Evolutionary conservation across 1,140 invertebrate genomes (phyloP), one percentile per base, ranked within the genome.

Genomic region (Sarcophaga peregrina): DNA sequence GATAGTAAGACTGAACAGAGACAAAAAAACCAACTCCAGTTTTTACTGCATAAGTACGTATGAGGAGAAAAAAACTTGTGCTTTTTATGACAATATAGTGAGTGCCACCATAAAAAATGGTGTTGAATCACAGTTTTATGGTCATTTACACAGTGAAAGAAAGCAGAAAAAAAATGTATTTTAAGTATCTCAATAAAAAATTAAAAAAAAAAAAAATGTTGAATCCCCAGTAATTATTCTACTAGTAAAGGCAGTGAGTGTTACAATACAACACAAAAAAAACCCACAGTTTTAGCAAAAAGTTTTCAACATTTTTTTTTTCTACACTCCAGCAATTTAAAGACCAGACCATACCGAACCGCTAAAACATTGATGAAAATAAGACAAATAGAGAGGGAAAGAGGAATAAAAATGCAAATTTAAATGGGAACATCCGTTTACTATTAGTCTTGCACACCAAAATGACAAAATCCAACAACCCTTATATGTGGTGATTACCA

Each of bases 401-500:
- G 73, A 74, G 52, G 9, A 76, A 17, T 25, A 15, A 48, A 78
- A 50, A 78, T 78, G 75, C 48, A 78, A 78, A 78, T 78, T 78
- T 78, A 50, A 78, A 78, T 78, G 25, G 75, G 75, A 78, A 78
- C 75, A 78, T 78, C 75, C 75, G 75, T 78, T 50, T 78, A 78
- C 75, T 78, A 78, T 78, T 78, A 78, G 75, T 78, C 75, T 52
- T 50, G 20, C 17, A 52, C 75, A 78, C 9, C 9, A 73, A 75
- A 54, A 75, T 75, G 73, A 75, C 73, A 75, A 47, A 72, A 15
- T 20, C 20, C 62, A 37, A 37, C 62, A 68, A 68, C 62, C 62
- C 62, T 25, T 68, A 68, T 68, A 68, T 68, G 62, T 8, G 9
- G 8, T 9, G n/a, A n/a, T 8, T 20, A 25, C 62, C 5, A 62